phyloP scores from a whole-genome alignment of 2,888 invertebrate species.

The Drosophila helvetica region DNA sequence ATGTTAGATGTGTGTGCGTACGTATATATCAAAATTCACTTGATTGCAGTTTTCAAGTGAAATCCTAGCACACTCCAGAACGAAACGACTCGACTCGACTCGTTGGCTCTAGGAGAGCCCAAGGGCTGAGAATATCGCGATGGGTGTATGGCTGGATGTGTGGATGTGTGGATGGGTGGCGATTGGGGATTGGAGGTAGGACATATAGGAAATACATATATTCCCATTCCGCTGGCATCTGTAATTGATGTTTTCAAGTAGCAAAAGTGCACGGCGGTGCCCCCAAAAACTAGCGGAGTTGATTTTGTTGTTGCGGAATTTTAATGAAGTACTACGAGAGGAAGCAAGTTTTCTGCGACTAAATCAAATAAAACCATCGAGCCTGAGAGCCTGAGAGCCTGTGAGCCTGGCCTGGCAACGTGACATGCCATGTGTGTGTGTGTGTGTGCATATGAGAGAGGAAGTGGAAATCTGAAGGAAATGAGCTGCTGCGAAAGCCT shows the following conservation, averaged over 20 bases:
- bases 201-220: slow-evolving; percentile 47
- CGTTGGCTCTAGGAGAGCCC: slow-evolving; percentile 65
- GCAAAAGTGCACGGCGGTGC: slow-evolving; percentile 18
- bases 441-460: background rate
- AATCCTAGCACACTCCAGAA: slow-evolving; percentile 78
- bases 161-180: too few species aligned
- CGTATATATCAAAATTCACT: slow-evolving; percentile 80
- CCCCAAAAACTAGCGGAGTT: slow-evolving; percentile 68
- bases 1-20: slow-evolving; percentile 9
- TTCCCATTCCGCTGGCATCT: slow-evolving; percentile 21
- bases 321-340: slow-evolving; percentile 71
- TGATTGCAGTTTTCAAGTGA: slow-evolving; percentile 82
- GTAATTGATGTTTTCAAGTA: slow-evolving; percentile 19
- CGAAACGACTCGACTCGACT: slow-evolving; percentile 26
- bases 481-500: slow-evolving; percentile 54
- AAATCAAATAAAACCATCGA: slow-evolving; percentile 74
- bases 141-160: slow-evolving; percentile 8
- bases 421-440: background rate
- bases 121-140: slow-evolving; percentile 59
- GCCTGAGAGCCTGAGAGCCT: slow-evolving; percentile 2
- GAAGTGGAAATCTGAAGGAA: slow-evolving; percentile 46
- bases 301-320: slow-evolving; percentile 76
- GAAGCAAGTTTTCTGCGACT: slow-evolving; percentile 73
- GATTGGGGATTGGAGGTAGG: background rate
- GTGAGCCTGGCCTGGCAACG: slow-evolving; percentile 3